Conservation (phyloP, 2,113 vertebrate genomes). For the Arothron firmamentum region DNA sequence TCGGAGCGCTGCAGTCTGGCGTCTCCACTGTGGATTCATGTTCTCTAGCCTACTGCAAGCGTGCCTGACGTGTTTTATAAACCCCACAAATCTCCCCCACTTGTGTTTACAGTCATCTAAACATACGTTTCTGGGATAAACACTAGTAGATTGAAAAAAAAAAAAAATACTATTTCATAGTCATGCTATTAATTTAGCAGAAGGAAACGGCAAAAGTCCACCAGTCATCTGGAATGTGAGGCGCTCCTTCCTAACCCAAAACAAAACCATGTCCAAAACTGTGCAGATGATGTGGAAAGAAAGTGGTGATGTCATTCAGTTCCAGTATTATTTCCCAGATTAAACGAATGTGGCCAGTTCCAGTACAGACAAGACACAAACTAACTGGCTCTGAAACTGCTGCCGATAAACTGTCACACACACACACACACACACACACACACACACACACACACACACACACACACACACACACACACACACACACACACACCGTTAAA, state of each 20-base stretch:
- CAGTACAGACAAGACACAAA: constrained; percentile 21
- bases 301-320: too few relatives aligned
- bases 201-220: too few relatives aligned
- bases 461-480: too few relatives aligned
- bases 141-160: background rate
- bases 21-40: constrained; percentile 11
- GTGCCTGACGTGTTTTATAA: background rate
- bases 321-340: background rate
- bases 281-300: too few relatives aligned
- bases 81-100: background rate
- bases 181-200: too few relatives aligned
- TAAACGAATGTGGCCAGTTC: background rate
- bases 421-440: too few relatives aligned
- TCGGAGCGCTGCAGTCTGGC: background rate
- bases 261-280: too few relatives aligned
- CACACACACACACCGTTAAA: too few relatives aligned
- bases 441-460: too few relatives aligned
- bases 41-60: background rate
- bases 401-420: constrained; percentile 7
- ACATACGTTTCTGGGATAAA: constrained; percentile 2
- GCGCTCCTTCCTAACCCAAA: too few relatives aligned
- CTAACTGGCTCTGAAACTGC: constrained; percentile 14
- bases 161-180: too few relatives aligned
- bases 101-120: background rate
- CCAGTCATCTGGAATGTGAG: too few relatives aligned